Percentiles rank a stretch among this genome's conserved stretches.
Evolutionary conservation across 2,113 vertebrate genomes (phyloP).

Genomic region (Castor canadensis): DNA sequence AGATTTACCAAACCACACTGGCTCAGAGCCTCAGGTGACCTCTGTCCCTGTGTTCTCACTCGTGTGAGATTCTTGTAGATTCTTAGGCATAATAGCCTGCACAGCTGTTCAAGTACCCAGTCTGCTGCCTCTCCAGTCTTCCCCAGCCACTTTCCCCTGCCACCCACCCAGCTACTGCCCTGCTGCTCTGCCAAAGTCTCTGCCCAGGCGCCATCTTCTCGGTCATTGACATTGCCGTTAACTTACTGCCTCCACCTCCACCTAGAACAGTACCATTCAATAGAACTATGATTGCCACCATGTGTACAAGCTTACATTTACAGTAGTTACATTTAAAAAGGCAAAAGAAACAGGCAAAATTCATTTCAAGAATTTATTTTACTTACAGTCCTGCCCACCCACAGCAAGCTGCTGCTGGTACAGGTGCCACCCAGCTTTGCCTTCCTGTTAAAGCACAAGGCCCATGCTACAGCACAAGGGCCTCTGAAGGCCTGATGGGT

Average conservation of each 20-base stretch:
- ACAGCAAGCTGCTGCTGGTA: too few relatives aligned
- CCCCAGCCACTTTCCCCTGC: too few relatives aligned
- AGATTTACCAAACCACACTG: accelerated
- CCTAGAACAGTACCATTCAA: neutral
- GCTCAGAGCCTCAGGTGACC: neutral
- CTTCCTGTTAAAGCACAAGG: too few relatives aligned
- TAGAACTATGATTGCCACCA: neutral
- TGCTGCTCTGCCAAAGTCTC: neutral
- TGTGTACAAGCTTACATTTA: neutral
- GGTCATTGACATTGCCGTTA: too few relatives aligned
- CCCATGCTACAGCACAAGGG: too few relatives aligned
- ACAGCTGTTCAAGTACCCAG: neutral
- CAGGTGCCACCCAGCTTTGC: too few relatives aligned
- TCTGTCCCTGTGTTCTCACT: neutral
- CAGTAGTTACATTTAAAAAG: neutral
- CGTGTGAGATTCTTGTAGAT: neutral
- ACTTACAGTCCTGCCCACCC: too few relatives aligned
- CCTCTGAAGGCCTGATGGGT: too few relatives aligned
- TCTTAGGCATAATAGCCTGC: accelerated
- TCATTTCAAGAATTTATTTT: neutral
- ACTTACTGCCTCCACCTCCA: neutral
- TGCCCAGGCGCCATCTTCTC: neutral
- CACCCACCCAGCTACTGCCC: neutral
- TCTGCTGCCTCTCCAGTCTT: neutral
- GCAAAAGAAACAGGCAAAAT: neutral